Base-by-base conservation (phyloP, 2,797 vertebrate species). In the Galago senegalensis region DNA sequence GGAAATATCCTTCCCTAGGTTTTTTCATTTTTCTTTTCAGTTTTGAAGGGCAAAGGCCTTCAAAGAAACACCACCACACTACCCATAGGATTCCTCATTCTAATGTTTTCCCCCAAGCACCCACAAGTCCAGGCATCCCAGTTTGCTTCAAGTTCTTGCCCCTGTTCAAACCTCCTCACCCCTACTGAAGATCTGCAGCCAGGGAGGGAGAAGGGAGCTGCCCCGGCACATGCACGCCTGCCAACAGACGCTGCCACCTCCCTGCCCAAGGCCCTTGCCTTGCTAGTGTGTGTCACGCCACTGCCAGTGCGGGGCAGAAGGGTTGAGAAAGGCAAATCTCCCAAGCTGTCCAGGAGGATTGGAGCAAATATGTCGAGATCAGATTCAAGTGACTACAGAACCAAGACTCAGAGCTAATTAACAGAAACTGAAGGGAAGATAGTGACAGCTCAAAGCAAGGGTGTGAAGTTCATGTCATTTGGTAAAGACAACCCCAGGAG, bases 381-480 rank as follows among this genome's bases (percentile, higher is more conserved):
- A 88, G 91, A 87, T 86, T 85, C 77, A 25, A 95, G 56, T 37
- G 92, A 69, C 73, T 77, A 40, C 0, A 91, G 93, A 84, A 87
- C 67, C 86, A 60, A 65, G 40, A 37, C 65, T 37, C 77, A 7
- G 43, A 79, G 80, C 94, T 97, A 72, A 96, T 97, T 93, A 97
- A 93, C n/a, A 89, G 88, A 94, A 97, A 96, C 27, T 46, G 72
- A 85, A 94, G 95, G 58, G 14, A 94, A 79, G 92, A 67, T 2
- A 72, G 58, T 94, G 96, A 96, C 97, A 98, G 93, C 69, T 95
- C 20, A 31, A 60, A 58, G 75, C 61, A 34, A 29, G 84, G 93
- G 21, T 97, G 95, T 93, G 96, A 94, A 94, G 79, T 79, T 96
- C 76, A 3, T 72, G 76, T 96, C 94, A 81, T 16, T 29, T 77